Evolutionary conservation across 2,113 vertebrate genomes (phyloP).

Genomic region (Andinoacara biseriatus): DNA sequence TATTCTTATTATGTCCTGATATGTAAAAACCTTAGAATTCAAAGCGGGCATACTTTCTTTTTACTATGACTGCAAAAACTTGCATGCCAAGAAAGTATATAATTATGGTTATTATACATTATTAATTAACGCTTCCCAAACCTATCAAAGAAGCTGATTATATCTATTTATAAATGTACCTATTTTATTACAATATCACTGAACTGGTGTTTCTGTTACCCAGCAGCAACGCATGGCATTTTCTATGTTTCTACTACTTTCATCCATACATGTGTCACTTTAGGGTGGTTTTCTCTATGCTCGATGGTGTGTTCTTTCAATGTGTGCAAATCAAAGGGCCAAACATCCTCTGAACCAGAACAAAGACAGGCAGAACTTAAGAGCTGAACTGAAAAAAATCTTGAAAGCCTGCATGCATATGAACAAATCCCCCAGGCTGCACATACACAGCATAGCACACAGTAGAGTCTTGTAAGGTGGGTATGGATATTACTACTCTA

Average conservation of each 20-base stretch:
- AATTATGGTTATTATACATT: too few relatives aligned
- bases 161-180: not conserved
- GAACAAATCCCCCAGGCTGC: conserved; percentile 34
- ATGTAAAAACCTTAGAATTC: not conserved
- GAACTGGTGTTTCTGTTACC: not conserved
- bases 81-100: too few relatives aligned
- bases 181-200: not conserved
- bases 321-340: conserved; percentile 18
- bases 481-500: not conserved
- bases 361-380: conserved; percentile 15
- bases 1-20: not conserved
- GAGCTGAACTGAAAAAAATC: conserved; percentile 25
- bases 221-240: not conserved
- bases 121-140: too few relatives aligned
- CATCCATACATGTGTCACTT: not conserved
- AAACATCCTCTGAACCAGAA: not conserved
- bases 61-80: not conserved
- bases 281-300: not conserved
- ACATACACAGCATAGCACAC: conserved; percentile 13
- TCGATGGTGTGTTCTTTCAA: not conserved
- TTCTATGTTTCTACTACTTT: not conserved
- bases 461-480: not conserved
- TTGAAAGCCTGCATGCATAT: conserved; percentile 8
- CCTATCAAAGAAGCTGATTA: not conserved
- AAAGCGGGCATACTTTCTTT: not conserved